phyloP scores from a whole-genome alignment of 2,888 invertebrate species.

The Xanthia icteritia region DNA sequence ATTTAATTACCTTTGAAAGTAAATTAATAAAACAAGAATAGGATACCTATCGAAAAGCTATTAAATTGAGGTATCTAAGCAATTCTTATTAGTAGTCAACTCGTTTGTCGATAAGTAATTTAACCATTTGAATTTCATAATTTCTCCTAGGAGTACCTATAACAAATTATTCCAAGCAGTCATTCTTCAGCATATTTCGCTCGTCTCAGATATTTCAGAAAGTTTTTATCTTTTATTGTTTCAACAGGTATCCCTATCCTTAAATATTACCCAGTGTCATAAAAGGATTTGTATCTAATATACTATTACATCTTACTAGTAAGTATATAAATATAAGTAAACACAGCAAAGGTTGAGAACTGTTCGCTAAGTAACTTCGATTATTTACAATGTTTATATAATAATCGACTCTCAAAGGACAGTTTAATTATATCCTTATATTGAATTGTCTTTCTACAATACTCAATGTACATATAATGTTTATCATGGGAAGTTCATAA shows the following conservation, averaged over 20 bases:
- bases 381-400: background rate
- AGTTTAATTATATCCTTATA: slow-evolving; percentile 2
- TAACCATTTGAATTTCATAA: slow-evolving; percentile 5
- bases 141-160: background rate
- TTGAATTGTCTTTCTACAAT: background rate
- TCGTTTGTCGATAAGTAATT: slow-evolving; percentile 10
- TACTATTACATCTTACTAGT: background rate
- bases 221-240: slow-evolving; percentile 2
- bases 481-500: background rate
- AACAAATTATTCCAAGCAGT: slow-evolving; percentile 1
- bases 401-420: background rate
- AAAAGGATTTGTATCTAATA: background rate
- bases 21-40: slow-evolving; percentile 28
- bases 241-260: background rate
- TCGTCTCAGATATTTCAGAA: background rate
- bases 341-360: background rate
- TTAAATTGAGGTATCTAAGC: background rate
- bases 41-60: slow-evolving; percentile 1
- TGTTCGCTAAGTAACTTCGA: background rate
- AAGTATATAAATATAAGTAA: background rate
- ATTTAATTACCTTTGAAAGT: slow-evolving; percentile 29
- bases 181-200: slow-evolving; percentile 9
- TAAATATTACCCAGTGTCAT: too few species aligned
- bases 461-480: background rate
- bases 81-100: background rate